These are phyloP conservation scores for Collichthys lucidus DNA, from an alignment of 2,113 vertebrate species.

Conservation along the genomic window DNA sequence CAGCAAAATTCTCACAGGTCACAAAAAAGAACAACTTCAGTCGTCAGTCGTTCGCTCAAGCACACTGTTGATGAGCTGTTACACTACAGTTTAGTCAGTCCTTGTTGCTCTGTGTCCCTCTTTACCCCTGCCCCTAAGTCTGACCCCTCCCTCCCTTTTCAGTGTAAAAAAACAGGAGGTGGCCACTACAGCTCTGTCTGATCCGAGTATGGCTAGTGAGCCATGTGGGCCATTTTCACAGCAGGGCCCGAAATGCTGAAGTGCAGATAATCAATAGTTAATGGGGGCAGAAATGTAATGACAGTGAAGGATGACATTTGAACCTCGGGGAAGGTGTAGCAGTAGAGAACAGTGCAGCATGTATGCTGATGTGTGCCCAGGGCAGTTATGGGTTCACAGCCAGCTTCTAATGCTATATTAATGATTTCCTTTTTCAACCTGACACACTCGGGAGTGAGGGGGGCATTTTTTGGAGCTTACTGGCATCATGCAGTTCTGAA, in stretches of 20 bases:
- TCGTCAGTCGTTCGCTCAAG: constrained; percentile 50
- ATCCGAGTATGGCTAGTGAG: constrained; percentile 23
- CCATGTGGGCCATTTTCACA: constrained; percentile 62
- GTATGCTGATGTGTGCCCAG: constrained; percentile 67
- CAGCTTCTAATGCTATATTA: constrained; percentile 80
- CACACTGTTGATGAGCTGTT: constrained; percentile 58
- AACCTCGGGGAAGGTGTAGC: constrained; percentile 71
- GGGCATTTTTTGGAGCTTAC: constrained; percentile 17
- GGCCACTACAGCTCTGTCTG: constrained; percentile 44
- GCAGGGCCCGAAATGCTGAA: constrained; percentile 66
- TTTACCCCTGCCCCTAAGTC: constrained; percentile 22
- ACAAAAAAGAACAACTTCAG: constrained; percentile 64
- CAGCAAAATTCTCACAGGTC: constrained; percentile 60
- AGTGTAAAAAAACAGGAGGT: constrained; percentile 36
- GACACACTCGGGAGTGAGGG: constrained; percentile 56
- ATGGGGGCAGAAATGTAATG: constrained; percentile 76
- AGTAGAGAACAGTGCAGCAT: constrained; percentile 49
- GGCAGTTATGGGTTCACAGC: constrained; percentile 70
- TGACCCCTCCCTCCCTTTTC: not conserved
- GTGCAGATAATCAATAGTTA: constrained; percentile 82
- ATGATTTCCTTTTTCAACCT: constrained; percentile 78
- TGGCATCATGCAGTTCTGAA: constrained; percentile 34
- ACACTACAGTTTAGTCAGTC: constrained; percentile 13
- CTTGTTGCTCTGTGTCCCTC: constrained; percentile 27
- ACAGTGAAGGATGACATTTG: constrained; percentile 77